Percentiles rank a stretch among this genome's conserved stretches.
Evolutionary conservation across 2,888 invertebrate species (phyloP).

Genomic region (Aphodius granarius): DNA sequence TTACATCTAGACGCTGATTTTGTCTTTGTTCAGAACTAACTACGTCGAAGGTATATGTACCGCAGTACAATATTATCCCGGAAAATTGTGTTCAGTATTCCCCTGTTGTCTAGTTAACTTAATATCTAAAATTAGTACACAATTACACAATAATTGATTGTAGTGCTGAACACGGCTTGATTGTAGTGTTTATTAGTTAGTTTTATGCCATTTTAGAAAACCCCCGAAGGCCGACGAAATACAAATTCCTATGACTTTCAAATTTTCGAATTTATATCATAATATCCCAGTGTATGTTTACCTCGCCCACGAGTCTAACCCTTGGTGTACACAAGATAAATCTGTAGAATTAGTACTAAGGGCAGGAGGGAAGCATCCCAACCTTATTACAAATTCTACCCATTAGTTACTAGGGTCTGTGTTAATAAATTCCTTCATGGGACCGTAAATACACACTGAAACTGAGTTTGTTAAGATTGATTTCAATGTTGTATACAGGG

Average conservation of each 20-base stretch:
- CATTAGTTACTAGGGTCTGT: neutral
- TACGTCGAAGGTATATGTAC: neutral
- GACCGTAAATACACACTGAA: neutral
- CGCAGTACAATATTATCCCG: neutral
- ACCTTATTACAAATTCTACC: neutral
- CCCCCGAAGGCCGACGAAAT: too few species aligned
- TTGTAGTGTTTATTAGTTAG: too few species aligned
- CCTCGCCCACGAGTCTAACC: neutral
- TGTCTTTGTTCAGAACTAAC: neutral
- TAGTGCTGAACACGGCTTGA: too few species aligned
- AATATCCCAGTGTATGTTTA: neutral
- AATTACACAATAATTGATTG: too few species aligned
- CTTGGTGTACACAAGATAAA: neutral
- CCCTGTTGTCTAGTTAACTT: too few species aligned
- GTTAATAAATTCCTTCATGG: neutral
- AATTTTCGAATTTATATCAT: neutral
- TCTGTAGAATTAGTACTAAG: neutral
- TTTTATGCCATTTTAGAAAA: too few species aligned
- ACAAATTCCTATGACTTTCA: neutral
- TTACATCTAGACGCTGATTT: neutral
- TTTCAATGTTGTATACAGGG: neutral
- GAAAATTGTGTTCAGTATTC: too few species aligned
- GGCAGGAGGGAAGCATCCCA: neutral
- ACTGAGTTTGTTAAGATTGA: neutral
- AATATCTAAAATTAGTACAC: too few species aligned